Base-by-base conservation (phyloP, 2,888 invertebrate species). In the Oscheius sp. region DNA sequence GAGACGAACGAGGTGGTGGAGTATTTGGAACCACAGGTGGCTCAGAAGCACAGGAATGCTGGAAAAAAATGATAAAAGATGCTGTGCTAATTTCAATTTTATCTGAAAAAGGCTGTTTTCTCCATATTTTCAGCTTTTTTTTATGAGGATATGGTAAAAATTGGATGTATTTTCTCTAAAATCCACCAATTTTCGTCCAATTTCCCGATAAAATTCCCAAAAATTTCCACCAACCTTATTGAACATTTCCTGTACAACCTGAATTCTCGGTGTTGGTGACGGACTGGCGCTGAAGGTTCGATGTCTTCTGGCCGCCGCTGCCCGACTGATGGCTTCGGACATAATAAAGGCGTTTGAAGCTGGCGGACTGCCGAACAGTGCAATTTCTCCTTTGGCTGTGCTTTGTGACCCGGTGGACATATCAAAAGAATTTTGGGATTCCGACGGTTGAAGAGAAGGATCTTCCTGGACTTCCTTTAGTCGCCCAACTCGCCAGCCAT, bases 341-440 rank as follows among this genome's bases (percentile, higher is more conserved):
- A 74, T 21, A 27, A 69, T 64, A 41, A 74, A 73, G n/a, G 70
- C 56, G 46, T 77, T 76, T 13, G 74, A 74, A 16, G 75, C 77
- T 35, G 84, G 84, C 9, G 86, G 86, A 0, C 84, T 76, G 12
- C 86, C 86, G 69, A 86, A 86, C 7, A 86, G 73, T 21, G 77
- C 78, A 56, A 86, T 52, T 52, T 80, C 80, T 12, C 72, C 79
- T 16, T 58, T 59, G 21, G 58, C 29, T 13, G 59, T 70, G 23
- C 35, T 23, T 23, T 70, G 70, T 12, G 70, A 70, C 0, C 43
- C 59, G 21, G 59, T 59, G 12, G 70, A 70, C 43, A 45, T 59
- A 1, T 58, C 59, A 59, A 70, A 70, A 29, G 70, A 70, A 18
- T 41, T 58, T 43, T 70, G 70, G 43, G 59, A 58, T 2, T 58